Conservation (phyloP, 2,797 vertebrate genomes). For the Schizothorax lantsangensis region DNA sequence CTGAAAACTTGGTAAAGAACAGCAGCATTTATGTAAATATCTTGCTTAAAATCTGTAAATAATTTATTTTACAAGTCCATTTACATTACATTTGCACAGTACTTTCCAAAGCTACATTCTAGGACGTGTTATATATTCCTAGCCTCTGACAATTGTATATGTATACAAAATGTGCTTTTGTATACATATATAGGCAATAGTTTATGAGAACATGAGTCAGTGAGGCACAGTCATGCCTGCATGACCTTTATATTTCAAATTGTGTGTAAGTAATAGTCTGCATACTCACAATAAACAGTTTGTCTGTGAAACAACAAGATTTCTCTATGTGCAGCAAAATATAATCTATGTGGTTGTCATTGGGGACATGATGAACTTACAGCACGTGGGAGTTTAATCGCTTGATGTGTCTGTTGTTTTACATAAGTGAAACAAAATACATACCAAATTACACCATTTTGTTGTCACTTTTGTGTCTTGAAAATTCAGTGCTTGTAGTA, state of each 20-base stretch:
- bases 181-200: neutral
- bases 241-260: neutral
- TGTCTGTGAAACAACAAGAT: neutral
- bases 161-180: neutral
- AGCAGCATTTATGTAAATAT: neutral
- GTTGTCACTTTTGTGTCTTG: neutral
- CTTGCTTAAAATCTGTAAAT: neutral
- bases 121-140: neutral
- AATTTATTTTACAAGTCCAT: neutral
- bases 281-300: neutral
- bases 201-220: neutral
- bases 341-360: neutral
- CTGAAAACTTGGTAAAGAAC: neutral
- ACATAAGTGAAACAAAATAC: conserved; percentile 1
- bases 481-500: neutral
- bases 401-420: neutral
- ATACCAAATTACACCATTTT: neutral
- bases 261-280: neutral
- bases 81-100: neutral
- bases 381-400: neutral
- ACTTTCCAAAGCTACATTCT: neutral
- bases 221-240: neutral
- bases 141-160: neutral
- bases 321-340: neutral
- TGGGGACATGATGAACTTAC: neutral